Base-by-base conservation (phyloP, 2,888 invertebrate genomes). In the Troides oblongomaculatus region DNA sequence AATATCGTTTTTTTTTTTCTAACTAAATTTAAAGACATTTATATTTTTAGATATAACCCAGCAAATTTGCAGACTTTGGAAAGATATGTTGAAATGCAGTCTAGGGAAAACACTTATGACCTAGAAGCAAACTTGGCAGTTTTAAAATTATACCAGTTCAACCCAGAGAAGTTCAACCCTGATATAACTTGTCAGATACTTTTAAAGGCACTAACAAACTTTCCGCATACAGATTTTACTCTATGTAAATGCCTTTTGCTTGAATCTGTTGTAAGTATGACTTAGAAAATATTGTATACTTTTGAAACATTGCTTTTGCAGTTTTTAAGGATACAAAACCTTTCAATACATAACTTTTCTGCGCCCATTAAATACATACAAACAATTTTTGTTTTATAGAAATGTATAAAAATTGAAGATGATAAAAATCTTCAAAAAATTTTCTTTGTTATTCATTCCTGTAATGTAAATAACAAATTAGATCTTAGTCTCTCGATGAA, bases 171-270 rank as follows among this genome's bases (percentile, higher is more conserved):
- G 80, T 97, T 97, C 81, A 97, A 98, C 82, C 92, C 95, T 62
- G 95, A 96, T 69, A 95, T 99, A 56, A 97, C 98, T 2, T 96
- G 96, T 75, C 96, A 97, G 81, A 98, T 99, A 79, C 93, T 99
- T 61, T 86, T 99, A 76, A 99, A 99, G 86, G 98, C 99, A 2
- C 92, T 99, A 59, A 99, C 99, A 14, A 99, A 99, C 88, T 95
- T 99, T 77, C 99, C 99, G 0, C 98, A 99, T 82, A 97, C 99
- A 12, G 99, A 99, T 89, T 99, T 99, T 84, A 98, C 98, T 62
- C 93, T 99, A 74, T 99, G 99, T 93, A 99, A 99, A 90, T 99
- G 99, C 86, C 94, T 99, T 69, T 93, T 99, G 71, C 96, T 97
- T 74, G 97, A 97, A 76, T 91, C 92, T 74, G 90, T 92, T 77